Conservation (phyloP, 2,888 invertebrate genomes). For the Epirrhoe tristata region DNA sequence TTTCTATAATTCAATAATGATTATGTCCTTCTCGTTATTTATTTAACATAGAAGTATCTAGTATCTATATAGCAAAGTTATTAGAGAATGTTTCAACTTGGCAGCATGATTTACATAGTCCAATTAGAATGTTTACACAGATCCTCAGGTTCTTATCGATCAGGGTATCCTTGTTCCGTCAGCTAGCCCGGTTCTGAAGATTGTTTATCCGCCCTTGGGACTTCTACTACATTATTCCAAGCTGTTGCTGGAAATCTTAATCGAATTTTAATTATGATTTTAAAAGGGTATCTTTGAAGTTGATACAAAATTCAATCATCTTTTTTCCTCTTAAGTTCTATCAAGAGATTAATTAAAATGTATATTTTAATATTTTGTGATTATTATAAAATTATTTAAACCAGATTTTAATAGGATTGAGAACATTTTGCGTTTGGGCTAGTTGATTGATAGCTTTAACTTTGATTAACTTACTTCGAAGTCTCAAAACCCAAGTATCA, state of each 20-base stretch:
- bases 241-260: conserved; percentile 1
- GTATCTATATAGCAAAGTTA: neutral
- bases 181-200: neutral
- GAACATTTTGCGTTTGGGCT: neutral
- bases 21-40: neutral
- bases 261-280: neutral
- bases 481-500: conserved; percentile 31
- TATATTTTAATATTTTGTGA: too few species aligned
- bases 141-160: conserved; percentile 21
- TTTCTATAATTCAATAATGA: too few species aligned
- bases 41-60: neutral
- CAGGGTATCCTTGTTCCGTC: conserved; percentile 29
- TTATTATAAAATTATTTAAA: too few species aligned
- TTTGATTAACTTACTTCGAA: too few species aligned
- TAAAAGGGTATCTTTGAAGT: neutral
- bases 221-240: conserved; percentile 8
- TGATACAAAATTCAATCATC: neutral
- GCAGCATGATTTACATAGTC: conserved; percentile 45
- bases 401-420: too few species aligned
- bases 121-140: conserved; percentile 30
- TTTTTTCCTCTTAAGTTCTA: too few species aligned
- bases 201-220: conserved; percentile 18
- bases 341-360: too few species aligned
- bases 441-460: neutral
- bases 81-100: conserved; percentile 6